Base-by-base conservation (phyloP, 2,113 vertebrate genomes). In the Vanacampus margaritifer region DNA sequence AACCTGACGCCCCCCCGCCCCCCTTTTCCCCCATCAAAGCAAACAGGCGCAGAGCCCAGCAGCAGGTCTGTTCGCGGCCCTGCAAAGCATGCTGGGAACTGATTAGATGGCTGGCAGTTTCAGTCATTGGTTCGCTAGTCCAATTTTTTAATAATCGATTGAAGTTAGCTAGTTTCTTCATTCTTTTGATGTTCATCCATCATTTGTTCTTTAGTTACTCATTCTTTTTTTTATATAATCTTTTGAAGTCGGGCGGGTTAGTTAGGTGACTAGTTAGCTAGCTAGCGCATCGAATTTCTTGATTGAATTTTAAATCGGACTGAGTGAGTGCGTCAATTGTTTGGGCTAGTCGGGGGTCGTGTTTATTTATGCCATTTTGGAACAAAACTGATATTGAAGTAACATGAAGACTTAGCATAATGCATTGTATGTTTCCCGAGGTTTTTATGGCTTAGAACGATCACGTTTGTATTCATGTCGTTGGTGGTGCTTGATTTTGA, bases 21-120 rank as follows among this genome's bases (percentile, higher is more conserved):
- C 37, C 10, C 21, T 12, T 1, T 19, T 19, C 35, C 21, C 21
- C 59, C 37, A 61, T 61, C 32, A 61, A 61, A 61, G 59, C 61
- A 54, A 73, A 67, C 72, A 79, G 53, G 53, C 53, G 3, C 23
- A 26, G 14, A 50, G 48, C 48, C 48, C 21, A n/a, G 48, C 21
- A 50, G 48, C 21, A 68, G 69, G 71, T 70, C 71, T 68, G 77
- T 71, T 67, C 39, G 66, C 51, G 51, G 45, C 62, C 59, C 43
- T 64, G 41, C 46, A 53, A 64, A 59, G 64, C 64, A 56, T 75
- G 0, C 67, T 23, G 64, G 77, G 77, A 79, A 63, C 45, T 73
- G 64, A 13, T n/a, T n/a, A n/a, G n/a, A n/a, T 16, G 0, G 14
- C 4, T 45, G 13, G 17, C 16, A 6, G 16, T 0, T 7, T 17